Base-by-base conservation (phyloP, 2,797 vertebrate genomes). In the Enoplosus armatus region DNA sequence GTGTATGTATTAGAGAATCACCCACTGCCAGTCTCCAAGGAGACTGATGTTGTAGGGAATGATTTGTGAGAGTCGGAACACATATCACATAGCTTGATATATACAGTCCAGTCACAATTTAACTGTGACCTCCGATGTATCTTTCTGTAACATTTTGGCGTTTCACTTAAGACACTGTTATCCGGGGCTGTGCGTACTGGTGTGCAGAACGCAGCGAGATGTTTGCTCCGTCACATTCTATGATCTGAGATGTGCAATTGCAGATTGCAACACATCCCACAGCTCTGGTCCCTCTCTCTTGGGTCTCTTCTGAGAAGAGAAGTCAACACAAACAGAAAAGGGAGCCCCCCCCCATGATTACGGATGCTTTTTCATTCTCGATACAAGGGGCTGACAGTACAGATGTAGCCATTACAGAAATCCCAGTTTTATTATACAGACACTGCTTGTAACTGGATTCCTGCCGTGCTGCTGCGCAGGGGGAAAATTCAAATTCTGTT, bases 41-140 rank as follows among this genome's bases (percentile, higher is more conserved):
- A 82, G 83, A 86, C 82, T 60, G 83, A 64, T 50, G 71, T 70
- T 82, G 80, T 35, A n/a, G 51, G 18, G 65, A 65, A 92, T 94
- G 92, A 94, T 94, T 93, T 92, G 94, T 90, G 86, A 82, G 86
- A 84, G 75, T 85, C 83, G 83, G 71, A 82, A 71, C 66, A 78
- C 79, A 82, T 82, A 86, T 86, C 86, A n/a, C n/a, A 90, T 59
- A 70, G n/a, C 73, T 50, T 80, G 73, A 89, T 89, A 77, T 82
- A 90, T 82, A 87, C 76, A 86, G 88, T 84, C 66, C 67, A 60
- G 75, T 63, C 74, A 62, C 71, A 63, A 12, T 63, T 85, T 79
- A 53, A 48, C 51, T 3, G 6, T 75, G 72, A 90, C 80, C 80
- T 66, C 82, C 59, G 62, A 74, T 91, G 86, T 63, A 80, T 92